phyloP scores from a whole-genome alignment of 2,797 vertebrate species.

The Smutsia temminckii region DNA sequence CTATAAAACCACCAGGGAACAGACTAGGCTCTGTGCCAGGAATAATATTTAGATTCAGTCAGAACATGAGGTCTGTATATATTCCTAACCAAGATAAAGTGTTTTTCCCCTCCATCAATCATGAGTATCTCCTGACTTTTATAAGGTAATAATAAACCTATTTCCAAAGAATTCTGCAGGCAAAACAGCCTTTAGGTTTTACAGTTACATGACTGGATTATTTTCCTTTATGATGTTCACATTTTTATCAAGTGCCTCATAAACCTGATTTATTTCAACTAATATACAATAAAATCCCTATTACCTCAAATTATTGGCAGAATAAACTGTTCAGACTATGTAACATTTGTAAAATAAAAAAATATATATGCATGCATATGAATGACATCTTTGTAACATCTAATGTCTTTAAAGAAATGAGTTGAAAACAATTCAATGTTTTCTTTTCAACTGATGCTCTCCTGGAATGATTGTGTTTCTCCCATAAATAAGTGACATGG shows the following conservation, averaged over 20 bases:
- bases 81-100: constrained; percentile 67
- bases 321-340: constrained; percentile 32
- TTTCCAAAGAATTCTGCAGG: constrained; percentile 68
- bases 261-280: constrained; percentile 61
- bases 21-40: constrained; percentile 48
- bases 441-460: constrained; percentile 13
- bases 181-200: constrained; percentile 67
- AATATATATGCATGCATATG: not conserved
- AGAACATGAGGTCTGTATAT: constrained; percentile 74
- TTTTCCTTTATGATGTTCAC: constrained; percentile 74
- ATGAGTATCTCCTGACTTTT: constrained; percentile 69
- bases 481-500: not conserved
- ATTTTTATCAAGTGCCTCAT: constrained; percentile 71
- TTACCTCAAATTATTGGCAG: constrained; percentile 28
- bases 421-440: constrained; percentile 39
- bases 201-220: constrained; percentile 71
- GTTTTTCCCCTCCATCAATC: constrained; percentile 74
- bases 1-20: constrained; percentile 76
- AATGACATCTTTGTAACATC: constrained; percentile 19
- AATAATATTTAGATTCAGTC: constrained; percentile 84
- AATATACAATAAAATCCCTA: constrained; percentile 53
- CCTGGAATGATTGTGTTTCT: constrained; percentile 35
- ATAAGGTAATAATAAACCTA: constrained; percentile 73
- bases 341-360: constrained; percentile 42
- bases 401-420: constrained; percentile 51